Evolutionary conservation across 2,888 invertebrate genomes (phyloP), one percentile per base, ranked within the genome.

Genomic region (Oegoconia quadripuncta): DNA sequence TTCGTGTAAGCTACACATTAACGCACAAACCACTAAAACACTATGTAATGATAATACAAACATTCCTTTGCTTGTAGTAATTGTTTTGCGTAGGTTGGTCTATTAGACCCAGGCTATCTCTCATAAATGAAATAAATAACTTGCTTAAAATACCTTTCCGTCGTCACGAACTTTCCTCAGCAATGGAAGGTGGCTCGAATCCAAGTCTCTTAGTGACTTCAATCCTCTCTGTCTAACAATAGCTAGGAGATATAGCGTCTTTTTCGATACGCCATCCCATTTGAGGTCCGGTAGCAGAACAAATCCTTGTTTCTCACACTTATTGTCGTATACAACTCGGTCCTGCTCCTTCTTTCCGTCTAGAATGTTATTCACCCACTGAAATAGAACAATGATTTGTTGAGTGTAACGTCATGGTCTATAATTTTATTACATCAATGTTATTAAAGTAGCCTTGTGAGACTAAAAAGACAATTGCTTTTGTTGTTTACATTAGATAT

Each of bases 301-400:
- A 70, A 98, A 99, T 0, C 98, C 98, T 46, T 80, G 91, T 29
- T 90, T 89, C 1, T 93, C 91, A 67, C 96, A 92, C 56, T 71
- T 71, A 54, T 89, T 88, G 3, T 89, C 58, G 69, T 91, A 94
- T 4, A 97, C 89, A 32, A 99, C 93, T 47, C 96, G 90, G 15
- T 99, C 98, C 2, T 89, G 86, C 86, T 99, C 99, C 31, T 93
- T 92, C 71, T 95, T 96, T 61, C 97, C 96, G 39, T 97, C 95
- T 36, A 99, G 75, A 46, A 99, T 97, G 74, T 99, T 99, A 74
- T 96, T 95, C 0, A 99, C 95, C 99, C 99, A 99, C 96, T 98
- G 80, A 13, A 91, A 45, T 7, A 18, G 50, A 35, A 23, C 44
- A 39, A 38, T 13, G 28, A 31, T 8, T 12, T 15, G 14, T 29